Evolutionary conservation across 1,140 invertebrate species (phyloP).

Genomic region (Trichonephila clavata): DNA sequence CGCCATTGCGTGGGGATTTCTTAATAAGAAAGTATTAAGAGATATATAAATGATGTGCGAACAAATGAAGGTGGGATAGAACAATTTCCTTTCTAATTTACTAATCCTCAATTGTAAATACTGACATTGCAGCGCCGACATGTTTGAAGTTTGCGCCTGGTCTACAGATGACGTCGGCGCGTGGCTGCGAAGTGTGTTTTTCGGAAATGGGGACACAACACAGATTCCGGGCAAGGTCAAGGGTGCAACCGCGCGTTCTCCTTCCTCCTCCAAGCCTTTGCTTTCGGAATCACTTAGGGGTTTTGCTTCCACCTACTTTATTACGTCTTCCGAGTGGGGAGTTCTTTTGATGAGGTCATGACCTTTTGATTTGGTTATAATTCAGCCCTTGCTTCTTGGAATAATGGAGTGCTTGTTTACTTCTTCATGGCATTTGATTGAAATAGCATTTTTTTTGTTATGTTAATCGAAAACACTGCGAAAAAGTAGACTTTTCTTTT

Average conservation of each 20-base stretch:
- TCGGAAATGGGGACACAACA: slow-evolving; percentile 16
- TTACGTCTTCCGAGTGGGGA: not conserved
- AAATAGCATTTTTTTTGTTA: not conserved
- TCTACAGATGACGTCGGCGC: not conserved
- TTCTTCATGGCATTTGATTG: not conserved
- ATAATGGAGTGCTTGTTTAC: not conserved
- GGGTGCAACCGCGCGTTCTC: not conserved
- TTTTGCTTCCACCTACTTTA: not conserved
- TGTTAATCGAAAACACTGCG: too few species aligned
- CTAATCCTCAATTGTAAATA: not conserved
- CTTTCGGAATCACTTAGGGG: not conserved
- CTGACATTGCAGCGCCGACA: not conserved
- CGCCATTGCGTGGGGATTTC: not conserved
- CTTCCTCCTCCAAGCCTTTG: not conserved
- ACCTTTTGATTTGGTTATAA: not conserved
- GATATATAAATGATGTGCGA: not conserved
- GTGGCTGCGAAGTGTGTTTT: not conserved
- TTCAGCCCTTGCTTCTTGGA: not conserved
- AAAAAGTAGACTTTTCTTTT: too few species aligned
- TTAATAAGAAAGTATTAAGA: not conserved
- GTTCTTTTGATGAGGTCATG: not conserved
- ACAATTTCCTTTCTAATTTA: not conserved
- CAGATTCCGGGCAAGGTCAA: slow-evolving; percentile 48
- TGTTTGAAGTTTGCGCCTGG: not conserved
- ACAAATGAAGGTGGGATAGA: not conserved